A percentile compares a stretch with the other conserved stretches of the same genome.
These are phyloP conservation scores for Megalops atlanticus DNA, from an alignment of 2,113 vertebrate species.

Conservation along the genomic window DNA sequence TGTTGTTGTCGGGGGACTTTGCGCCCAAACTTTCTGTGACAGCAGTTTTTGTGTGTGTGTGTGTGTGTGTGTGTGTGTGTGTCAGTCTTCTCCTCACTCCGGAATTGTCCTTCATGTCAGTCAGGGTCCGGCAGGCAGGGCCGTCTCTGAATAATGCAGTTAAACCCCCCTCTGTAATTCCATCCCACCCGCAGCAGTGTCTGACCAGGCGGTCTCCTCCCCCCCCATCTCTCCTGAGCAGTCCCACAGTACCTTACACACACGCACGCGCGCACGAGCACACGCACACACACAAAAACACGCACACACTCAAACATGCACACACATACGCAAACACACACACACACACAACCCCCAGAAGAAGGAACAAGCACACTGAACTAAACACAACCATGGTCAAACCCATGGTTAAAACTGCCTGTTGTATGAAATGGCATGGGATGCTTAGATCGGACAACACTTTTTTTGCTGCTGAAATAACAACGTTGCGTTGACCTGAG, in stretches of 20 bases:
- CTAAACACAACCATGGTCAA: too few relatives aligned
- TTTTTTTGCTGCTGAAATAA: too few relatives aligned
- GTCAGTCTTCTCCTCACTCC: constrained; percentile 24
- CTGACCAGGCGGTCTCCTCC: not conserved
- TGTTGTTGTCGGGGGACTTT: constrained; percentile 40
- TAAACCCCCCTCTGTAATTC: not conserved
- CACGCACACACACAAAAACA: constrained; percentile 4
- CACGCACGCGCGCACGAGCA: not conserved
- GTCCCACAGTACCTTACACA: not conserved
- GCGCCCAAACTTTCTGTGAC: constrained; percentile 34
- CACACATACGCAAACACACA: too few relatives aligned
- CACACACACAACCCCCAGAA: too few relatives aligned
- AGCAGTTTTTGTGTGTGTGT: constrained; percentile 31
- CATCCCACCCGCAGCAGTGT: not conserved
- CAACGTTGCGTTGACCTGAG: too few relatives aligned
- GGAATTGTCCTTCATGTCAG: constrained; percentile 29
- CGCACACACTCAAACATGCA: constrained; percentile 7
- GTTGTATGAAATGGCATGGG: too few relatives aligned
- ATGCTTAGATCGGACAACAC: too few relatives aligned
- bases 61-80: constrained; percentile 34
- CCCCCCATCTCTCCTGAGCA: not conserved
- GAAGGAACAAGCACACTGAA: too few relatives aligned
- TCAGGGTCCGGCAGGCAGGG: not conserved
- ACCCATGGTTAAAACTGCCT: too few relatives aligned
- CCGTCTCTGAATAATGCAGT: not conserved